Conservation (phyloP, 2,888 invertebrate species). For the Polydrusus tereticollis region DNA sequence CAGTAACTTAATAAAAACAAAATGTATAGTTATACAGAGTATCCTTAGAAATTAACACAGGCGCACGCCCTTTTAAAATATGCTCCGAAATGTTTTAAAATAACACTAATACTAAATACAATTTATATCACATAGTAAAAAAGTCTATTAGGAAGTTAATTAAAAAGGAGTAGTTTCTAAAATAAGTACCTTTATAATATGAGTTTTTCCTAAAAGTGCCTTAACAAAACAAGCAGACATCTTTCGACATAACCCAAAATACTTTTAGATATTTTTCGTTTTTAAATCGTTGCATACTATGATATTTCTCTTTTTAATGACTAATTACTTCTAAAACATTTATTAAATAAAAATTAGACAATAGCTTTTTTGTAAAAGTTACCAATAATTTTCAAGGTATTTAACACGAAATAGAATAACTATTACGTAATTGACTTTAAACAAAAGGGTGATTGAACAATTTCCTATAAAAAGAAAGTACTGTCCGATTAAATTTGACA, state of each 20-base stretch:
- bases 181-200: slow-evolving; percentile 4
- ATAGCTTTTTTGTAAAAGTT: too few species aligned
- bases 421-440: too few species aligned
- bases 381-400: too few species aligned
- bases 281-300: slow-evolving; percentile 13
- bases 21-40: too few species aligned
- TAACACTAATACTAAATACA: slow-evolving; percentile 2
- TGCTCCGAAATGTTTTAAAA: too few species aligned
- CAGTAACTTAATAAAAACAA: too few species aligned
- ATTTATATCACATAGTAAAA: slow-evolving; percentile 6
- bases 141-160: not conserved
- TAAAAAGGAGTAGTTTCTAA: not conserved
- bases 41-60: not conserved
- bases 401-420: too few species aligned
- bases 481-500: too few species aligned
- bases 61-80: not conserved
- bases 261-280: slow-evolving; percentile 7
- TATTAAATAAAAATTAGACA: too few species aligned
- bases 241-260: not conserved
- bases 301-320: not conserved
- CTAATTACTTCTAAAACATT: not conserved
- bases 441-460: too few species aligned
- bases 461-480: too few species aligned
- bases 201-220: not conserved
- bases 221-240: not conserved